Conservation (phyloP, 2,797 vertebrate species). For the Petrocephalus sullivani region DNA sequence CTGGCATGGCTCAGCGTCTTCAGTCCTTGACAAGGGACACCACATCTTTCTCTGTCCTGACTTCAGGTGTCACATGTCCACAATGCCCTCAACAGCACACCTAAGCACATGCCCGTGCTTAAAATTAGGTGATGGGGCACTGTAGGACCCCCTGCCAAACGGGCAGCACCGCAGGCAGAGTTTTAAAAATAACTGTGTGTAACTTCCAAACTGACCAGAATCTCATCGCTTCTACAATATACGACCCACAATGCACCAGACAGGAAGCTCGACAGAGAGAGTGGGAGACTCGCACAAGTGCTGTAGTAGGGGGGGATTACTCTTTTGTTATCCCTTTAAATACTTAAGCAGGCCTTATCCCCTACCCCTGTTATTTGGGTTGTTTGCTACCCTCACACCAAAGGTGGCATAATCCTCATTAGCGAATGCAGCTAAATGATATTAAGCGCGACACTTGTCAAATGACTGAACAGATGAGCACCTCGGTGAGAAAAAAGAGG, state of each 20-base stretch:
- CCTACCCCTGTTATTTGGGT: conserved; percentile 12
- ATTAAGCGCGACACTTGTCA: conserved; percentile 29
- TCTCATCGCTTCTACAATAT: neutral
- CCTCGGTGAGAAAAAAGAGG: conserved; percentile 7
- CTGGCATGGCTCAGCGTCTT: conserved; percentile 16
- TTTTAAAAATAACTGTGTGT: neutral
- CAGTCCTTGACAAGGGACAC: conserved; percentile 19
- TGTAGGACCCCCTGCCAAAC: neutral
- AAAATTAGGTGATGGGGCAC: neutral
- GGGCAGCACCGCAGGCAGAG: neutral
- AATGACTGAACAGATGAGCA: conserved; percentile 13
- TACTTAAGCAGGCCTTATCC: conserved; percentile 33
- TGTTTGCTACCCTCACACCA: conserved; percentile 24
- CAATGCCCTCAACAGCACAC: neutral
- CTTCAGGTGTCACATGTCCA: conserved; percentile 9
- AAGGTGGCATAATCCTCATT: conserved; percentile 27
- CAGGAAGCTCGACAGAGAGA: neutral
- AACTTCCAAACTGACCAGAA: neutral
- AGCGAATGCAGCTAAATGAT: conserved; percentile 31
- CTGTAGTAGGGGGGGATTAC: conserved; percentile 25
- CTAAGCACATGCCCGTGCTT: neutral
- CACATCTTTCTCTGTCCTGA: neutral
- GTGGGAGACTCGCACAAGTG: neutral
- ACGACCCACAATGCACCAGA: neutral
- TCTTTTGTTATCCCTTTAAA: conserved; percentile 38